A percentile compares a stretch with the other conserved stretches of the same genome.
These are phyloP conservation scores for Melinopterus prodromus DNA, from an alignment of 2,888 invertebrate species.

Conservation along the genomic window DNA sequence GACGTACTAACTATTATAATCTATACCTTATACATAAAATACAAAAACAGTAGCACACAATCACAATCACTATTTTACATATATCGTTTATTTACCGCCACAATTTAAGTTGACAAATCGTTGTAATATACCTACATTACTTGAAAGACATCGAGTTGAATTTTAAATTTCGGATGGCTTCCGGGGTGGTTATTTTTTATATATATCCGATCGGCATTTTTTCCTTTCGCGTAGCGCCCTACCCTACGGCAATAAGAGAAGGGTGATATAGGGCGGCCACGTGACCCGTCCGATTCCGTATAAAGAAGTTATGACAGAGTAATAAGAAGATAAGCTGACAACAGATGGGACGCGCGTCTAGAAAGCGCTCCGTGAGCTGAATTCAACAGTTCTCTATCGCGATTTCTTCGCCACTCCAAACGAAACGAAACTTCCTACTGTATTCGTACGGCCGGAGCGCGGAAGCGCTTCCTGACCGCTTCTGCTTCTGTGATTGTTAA, in stretches of 20 bases:
- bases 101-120: background rate
- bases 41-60: background rate
- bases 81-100: too few relatives aligned
- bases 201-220: background rate
- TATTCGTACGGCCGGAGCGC: background rate
- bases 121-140: background rate
- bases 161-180: conserved; percentile 11
- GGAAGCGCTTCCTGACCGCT: background rate
- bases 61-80: too few relatives aligned
- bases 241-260: background rate
- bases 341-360: conserved; percentile 46
- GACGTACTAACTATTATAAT: too few relatives aligned
- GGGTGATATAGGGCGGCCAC: conserved; percentile 23
- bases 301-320: conserved; percentile 39
- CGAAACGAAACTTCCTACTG: background rate
- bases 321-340: conserved; percentile 42
- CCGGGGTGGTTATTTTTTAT: background rate
- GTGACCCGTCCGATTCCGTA: conserved; percentile 28
- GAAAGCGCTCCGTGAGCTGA: conserved; percentile 48
- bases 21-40: too few relatives aligned
- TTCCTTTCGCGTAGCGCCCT: background rate
- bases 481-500: background rate
- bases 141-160: conserved; percentile 9
- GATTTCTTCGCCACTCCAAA: background rate
- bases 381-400: conserved; percentile 34